Conservation (phyloP, 2,888 invertebrate species). For the Tillus elongatus region DNA sequence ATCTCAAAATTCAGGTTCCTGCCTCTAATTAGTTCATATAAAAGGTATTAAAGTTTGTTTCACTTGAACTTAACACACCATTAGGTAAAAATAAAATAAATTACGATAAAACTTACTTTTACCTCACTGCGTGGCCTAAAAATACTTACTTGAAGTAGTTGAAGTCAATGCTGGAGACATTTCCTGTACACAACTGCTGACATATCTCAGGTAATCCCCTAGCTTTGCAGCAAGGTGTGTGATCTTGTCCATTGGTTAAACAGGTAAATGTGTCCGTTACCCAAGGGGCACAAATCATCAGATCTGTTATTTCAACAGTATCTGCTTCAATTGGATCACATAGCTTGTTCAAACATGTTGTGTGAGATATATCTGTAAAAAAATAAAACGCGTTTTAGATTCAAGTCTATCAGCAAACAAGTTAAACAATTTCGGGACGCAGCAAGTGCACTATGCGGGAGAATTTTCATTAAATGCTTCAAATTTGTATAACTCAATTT, state of each 20-base stretch:
- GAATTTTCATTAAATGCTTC: no score
- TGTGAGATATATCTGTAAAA: constrained; percentile 52
- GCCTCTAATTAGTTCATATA: no score
- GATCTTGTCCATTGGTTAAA: constrained; percentile 70
- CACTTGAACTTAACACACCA: not conserved
- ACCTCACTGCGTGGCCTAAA: no score
- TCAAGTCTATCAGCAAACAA: no score
- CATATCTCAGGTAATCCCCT: constrained; percentile 68
- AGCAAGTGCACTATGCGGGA: no score
- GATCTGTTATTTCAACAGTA: constrained; percentile 56
- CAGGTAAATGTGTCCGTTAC: constrained; percentile 72
- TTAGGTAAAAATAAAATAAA: not conserved
- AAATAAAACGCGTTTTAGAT: no score
- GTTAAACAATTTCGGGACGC: no score
- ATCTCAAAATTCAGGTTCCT: no score
- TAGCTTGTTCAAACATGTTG: constrained; percentile 65
- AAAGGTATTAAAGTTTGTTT: not conserved
- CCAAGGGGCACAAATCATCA: constrained; percentile 87
- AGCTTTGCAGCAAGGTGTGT: constrained; percentile 68
- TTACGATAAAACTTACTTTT: not conserved
- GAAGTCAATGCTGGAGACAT: constrained; percentile 67
- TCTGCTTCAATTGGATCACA: constrained; percentile 60
- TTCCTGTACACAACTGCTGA: constrained; percentile 69
- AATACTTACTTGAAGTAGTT: constrained; percentile 69
- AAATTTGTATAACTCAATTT: no score